A percentile compares a stretch with the other conserved stretches of the same genome.
Conservation (phyloP, 2,113 vertebrate genomes). For the Neofelis nebulosa region DNA sequence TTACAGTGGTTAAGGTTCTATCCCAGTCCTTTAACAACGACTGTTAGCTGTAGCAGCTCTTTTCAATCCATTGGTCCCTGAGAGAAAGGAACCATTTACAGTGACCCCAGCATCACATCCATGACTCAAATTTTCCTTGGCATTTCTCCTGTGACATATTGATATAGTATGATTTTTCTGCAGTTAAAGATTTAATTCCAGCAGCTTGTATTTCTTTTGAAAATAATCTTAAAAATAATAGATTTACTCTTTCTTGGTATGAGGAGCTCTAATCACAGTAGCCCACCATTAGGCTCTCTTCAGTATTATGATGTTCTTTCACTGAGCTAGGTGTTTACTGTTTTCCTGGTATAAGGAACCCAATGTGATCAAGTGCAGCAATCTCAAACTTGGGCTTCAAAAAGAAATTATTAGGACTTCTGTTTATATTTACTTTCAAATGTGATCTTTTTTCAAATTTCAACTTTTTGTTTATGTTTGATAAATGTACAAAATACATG, state of each 20-base stretch:
- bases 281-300: neutral
- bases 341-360: neutral
- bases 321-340: neutral
- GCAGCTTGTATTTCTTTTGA: neutral
- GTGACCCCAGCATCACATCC: neutral
- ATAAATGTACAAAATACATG: neutral
- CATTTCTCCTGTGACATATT: neutral
- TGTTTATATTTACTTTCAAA: neutral
- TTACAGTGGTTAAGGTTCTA: neutral
- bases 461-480: neutral
- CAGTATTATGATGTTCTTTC: neutral
- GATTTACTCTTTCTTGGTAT: neutral
- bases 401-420: neutral
- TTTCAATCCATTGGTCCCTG: neutral
- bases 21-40: neutral
- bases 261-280: neutral
- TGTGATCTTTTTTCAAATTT: neutral
- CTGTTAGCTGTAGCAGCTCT: neutral
- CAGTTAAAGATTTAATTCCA: neutral
- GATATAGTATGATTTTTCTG: neutral
- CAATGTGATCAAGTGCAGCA: neutral
- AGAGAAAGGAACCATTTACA: neutral
- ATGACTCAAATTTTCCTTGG: neutral
- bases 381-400: neutral
- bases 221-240: neutral